phyloP scores from a whole-genome alignment of 2,888 invertebrate genomes.

The Trissolcus brochymenae region DNA sequence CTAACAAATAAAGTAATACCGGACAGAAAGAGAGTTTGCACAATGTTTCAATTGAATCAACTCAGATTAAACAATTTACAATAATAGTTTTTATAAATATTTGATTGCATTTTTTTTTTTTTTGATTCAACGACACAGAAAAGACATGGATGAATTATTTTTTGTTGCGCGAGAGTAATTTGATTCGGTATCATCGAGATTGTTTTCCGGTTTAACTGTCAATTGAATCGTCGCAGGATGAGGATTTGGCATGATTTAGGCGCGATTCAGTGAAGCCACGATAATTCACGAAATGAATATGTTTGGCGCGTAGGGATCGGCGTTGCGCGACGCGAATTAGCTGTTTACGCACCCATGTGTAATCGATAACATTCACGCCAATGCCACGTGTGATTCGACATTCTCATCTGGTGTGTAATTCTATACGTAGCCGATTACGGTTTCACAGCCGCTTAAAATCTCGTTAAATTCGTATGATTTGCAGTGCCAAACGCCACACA shows the following conservation, averaged over 20 bases:
- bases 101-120: too few species aligned
- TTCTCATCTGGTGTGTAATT: slow-evolving; percentile 29
- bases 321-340: slow-evolving; percentile 44
- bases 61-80: too few species aligned
- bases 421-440: slow-evolving; percentile 42
- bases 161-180: not conserved
- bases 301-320: slow-evolving; percentile 35
- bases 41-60: too few species aligned
- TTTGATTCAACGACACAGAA: too few species aligned
- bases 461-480: slow-evolving; percentile 40
- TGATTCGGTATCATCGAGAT: slow-evolving; percentile 1
- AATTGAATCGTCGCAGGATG: slow-evolving; percentile 24
- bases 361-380: slow-evolving; percentile 56
- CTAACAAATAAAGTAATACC: too few species aligned
- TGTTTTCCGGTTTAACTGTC: slow-evolving; percentile 11
- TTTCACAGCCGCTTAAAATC: slow-evolving; percentile 43
- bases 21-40: too few species aligned
- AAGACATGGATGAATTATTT: not conserved
- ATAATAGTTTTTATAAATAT: too few species aligned
- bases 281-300: slow-evolving; percentile 51
- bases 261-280: slow-evolving; percentile 8
- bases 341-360: slow-evolving; percentile 52
- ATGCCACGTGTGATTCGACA: slow-evolving; percentile 48
- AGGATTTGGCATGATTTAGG: slow-evolving; percentile 34
- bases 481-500: slow-evolving; percentile 12